phyloP scores from a whole-genome alignment of 2,888 invertebrate species.

The Oscheius sp. region DNA sequence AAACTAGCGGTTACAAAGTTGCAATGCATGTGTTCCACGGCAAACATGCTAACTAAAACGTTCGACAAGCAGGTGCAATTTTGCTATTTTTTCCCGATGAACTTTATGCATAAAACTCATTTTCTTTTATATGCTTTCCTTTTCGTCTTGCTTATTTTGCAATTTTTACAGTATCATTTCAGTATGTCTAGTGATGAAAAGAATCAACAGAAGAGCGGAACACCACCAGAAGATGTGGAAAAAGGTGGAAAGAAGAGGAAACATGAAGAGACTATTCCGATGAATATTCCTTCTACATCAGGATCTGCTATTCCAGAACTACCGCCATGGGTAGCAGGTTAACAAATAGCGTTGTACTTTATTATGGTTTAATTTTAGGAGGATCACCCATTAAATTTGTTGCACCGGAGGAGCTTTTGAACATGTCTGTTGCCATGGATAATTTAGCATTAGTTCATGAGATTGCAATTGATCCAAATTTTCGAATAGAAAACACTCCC shows the following conservation, averaged over 20 bases:
- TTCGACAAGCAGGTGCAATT: no score
- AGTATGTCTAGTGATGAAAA: conserved; percentile 20
- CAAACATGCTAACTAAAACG: no score
- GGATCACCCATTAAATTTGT: conserved; percentile 88
- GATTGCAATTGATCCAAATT: conserved; percentile 92
- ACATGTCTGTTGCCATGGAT: conserved; percentile 87
- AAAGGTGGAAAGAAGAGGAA: conserved; percentile 32
- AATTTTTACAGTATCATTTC: neutral
- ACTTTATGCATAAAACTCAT: no score
- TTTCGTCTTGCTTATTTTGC: neutral
- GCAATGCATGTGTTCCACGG: no score
- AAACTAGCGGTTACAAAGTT: no score
- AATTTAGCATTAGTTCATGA: conserved; percentile 97
- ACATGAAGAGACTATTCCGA: conserved; percentile 25
- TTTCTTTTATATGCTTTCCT: neutral
- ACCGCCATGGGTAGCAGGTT: conserved; percentile 55
- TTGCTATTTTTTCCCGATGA: no score
- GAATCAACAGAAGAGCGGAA: neutral
- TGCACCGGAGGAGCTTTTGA: conserved; percentile 85
- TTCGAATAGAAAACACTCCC: conserved; percentile 45
- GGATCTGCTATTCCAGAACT: conserved; percentile 25
- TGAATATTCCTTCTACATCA: conserved; percentile 30
- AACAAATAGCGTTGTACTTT: neutral
- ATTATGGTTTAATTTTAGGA: conserved; percentile 56
- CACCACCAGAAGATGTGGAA: neutral